These are phyloP conservation scores for Amorpha juglandis DNA, from an alignment of 2,888 invertebrate species.

Conservation along the genomic window DNA sequence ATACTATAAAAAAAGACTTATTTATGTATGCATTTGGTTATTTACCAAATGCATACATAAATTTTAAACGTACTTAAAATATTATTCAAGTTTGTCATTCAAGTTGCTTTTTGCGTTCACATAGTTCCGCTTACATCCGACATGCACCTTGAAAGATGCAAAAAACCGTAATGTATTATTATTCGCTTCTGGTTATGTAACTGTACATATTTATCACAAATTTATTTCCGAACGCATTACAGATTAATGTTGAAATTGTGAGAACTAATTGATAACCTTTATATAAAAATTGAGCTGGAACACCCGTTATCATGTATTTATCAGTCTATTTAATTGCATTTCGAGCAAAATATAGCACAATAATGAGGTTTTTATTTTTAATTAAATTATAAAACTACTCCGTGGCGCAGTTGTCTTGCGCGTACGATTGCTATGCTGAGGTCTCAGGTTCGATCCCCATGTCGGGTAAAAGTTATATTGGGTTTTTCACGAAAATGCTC, in stretches of 20 bases:
- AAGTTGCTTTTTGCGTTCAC: neutral
- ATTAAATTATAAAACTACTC: too few relatives aligned
- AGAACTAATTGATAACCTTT: constrained; percentile 10
- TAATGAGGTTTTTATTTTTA: too few relatives aligned
- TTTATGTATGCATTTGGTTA: too few relatives aligned
- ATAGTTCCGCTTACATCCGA: neutral
- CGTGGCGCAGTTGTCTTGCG: too few relatives aligned
- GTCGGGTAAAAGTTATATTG: too few relatives aligned
- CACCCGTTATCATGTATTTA: neutral
- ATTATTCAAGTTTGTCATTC: too few relatives aligned
- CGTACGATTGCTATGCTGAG: too few relatives aligned
- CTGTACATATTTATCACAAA: neutral
- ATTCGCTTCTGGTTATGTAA: neutral
- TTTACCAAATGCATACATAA: too few relatives aligned
- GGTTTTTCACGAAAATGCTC: too few relatives aligned
- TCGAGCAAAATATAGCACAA: neutral
- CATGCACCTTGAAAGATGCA: neutral
- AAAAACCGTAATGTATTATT: neutral
- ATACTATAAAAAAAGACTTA: too few relatives aligned
- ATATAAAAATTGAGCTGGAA: neutral
- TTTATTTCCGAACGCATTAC: neutral
- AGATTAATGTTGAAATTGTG: neutral
- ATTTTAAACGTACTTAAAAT: too few relatives aligned
- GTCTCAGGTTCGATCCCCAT: too few relatives aligned
- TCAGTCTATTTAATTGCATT: neutral